These are phyloP conservation scores for Octopus sinensis DNA, from an alignment of 1,140 invertebrate genomes.

Conservation along the genomic window DNA sequence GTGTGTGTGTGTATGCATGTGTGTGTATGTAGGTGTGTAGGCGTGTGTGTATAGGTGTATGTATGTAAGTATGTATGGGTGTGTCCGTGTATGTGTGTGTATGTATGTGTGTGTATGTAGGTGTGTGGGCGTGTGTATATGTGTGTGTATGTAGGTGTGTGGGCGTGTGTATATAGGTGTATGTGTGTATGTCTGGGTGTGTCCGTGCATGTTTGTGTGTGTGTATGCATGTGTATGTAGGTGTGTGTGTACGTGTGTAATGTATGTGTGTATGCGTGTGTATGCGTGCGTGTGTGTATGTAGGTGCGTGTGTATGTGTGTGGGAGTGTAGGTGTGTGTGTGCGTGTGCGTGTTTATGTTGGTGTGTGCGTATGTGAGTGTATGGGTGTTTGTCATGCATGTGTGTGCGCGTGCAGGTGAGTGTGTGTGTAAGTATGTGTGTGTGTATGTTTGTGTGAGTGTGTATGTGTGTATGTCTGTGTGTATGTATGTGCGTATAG, in stretches of 20 bases:
- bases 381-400: no score
- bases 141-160: neutral
- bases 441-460: no score
- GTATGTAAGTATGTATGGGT: neutral
- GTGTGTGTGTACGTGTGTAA: neutral
- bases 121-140: neutral
- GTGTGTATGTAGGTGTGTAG: neutral
- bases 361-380: no score
- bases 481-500: no score
- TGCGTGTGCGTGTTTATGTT: no score
- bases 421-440: no score
- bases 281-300: no score
- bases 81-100: neutral
- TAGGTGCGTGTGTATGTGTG: no score
- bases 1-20: neutral
- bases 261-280: no score
- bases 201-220: neutral
- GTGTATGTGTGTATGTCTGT: no score
- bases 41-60: neutral
- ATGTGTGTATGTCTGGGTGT: neutral
- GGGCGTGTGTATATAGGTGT: neutral
- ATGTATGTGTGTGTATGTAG: neutral
- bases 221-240: neutral
- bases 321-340: no score
- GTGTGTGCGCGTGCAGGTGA: no score